Evolutionary conservation across 2,888 invertebrate species (phyloP).

Genomic region (Idaea straminata): DNA sequence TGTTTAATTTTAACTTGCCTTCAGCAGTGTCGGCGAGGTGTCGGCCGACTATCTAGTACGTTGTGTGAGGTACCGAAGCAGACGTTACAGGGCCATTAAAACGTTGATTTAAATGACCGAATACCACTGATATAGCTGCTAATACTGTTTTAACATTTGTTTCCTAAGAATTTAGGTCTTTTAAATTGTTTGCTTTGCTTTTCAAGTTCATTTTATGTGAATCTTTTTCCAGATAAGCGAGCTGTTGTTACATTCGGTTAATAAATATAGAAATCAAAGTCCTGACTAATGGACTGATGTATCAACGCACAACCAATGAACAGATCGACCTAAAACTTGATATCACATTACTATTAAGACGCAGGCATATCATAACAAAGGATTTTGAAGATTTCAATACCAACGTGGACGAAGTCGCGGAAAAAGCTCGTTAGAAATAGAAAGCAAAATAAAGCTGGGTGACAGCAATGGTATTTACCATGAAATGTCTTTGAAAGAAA

Average conservation of each 20-base stretch:
- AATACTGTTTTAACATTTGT: slow-evolving; percentile 13
- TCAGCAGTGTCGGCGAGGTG: not conserved
- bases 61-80: slow-evolving; percentile 15
- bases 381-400: too few relatives aligned
- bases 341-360: too few relatives aligned
- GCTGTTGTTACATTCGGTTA: not conserved
- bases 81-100: slow-evolving; percentile 27
- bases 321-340: too few relatives aligned
- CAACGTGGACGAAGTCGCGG: too few relatives aligned
- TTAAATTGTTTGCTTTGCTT: slow-evolving; percentile 28
- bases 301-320: too few relatives aligned
- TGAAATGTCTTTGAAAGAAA: not conserved
- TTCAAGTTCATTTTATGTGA: slow-evolving; percentile 31
- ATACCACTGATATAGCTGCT: slow-evolving; percentile 8
- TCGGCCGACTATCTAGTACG: slow-evolving; percentile 2
- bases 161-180: slow-evolving; percentile 25
- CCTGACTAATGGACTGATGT: too few relatives aligned
- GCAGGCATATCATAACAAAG: too few relatives aligned
- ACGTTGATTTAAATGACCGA: slow-evolving; percentile 23
- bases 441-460: not conserved
- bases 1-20: not conserved
- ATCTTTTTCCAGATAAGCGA: not conserved
- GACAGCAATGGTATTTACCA: not conserved
- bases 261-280: too few relatives aligned
- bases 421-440: not conserved